phyloP scores from a whole-genome alignment of 2,888 invertebrate genomes.

The Andricus quercusramuli region DNA sequence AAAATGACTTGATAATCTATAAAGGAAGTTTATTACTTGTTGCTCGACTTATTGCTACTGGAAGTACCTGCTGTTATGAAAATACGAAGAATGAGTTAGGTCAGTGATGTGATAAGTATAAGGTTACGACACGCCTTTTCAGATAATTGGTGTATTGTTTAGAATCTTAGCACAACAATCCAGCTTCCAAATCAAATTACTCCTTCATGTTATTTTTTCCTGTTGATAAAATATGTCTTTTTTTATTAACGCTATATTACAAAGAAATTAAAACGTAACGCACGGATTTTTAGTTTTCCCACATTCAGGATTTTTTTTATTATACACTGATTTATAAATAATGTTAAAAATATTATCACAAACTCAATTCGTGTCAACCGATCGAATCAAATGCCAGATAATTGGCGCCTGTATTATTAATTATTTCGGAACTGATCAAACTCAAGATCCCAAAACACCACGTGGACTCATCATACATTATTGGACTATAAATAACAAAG shows the following conservation, averaged over 20 bases:
- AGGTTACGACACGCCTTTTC: constrained; percentile 10
- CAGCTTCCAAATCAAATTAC: not conserved
- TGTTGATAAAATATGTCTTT: not conserved
- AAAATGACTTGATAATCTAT: not conserved
- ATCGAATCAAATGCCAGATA: not conserved
- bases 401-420: not conserved
- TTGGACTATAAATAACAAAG: not conserved
- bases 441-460: not conserved
- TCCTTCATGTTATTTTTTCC: not conserved
- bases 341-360: not conserved
- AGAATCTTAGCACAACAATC: not conserved
- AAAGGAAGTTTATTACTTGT: not conserved
- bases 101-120: constrained; percentile 22
- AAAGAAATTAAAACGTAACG: not conserved
- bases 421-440: not conserved
- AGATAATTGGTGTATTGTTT: constrained; percentile 28
- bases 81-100: constrained; percentile 2
- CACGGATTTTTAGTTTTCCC: too few relatives aligned
- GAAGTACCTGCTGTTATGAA: constrained; percentile 8
- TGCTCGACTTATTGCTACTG: not conserved
- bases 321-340: too few relatives aligned
- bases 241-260: not conserved
- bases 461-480: not conserved
- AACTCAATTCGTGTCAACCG: not conserved
- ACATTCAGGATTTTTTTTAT: too few relatives aligned